Conservation (phyloP, 2,888 invertebrate species). For the Oscheius sp. region DNA sequence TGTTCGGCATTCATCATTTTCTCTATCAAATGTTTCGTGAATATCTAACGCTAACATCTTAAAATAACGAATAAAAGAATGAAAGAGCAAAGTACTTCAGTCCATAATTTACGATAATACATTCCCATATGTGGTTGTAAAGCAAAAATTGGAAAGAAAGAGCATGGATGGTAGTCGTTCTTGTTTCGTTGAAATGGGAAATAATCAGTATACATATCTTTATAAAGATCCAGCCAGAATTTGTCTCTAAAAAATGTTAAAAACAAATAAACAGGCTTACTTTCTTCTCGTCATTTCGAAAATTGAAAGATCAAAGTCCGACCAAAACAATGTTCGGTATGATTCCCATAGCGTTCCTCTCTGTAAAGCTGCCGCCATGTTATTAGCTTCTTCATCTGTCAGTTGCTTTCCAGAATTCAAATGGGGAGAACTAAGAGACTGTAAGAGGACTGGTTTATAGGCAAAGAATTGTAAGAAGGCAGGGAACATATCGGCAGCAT, state of each 20-base stretch:
- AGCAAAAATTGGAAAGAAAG: conserved; percentile 83
- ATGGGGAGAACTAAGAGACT: conserved; percentile 61
- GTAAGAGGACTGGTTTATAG: conserved; percentile 64
- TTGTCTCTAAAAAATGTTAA: conserved; percentile 72
- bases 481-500: conserved; percentile 85
- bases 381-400: conserved; percentile 54
- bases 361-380: conserved; percentile 57
- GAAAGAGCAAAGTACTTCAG: conserved; percentile 43
- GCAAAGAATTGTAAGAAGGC: conserved; percentile 77
- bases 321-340: conserved; percentile 68
- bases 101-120: conserved; percentile 68
- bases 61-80: conserved; percentile 4
- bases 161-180: conserved; percentile 84
- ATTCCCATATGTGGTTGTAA: conserved; percentile 73
- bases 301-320: conserved; percentile 66
- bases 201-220: conserved; percentile 83
- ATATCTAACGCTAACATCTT: conserved; percentile 69
- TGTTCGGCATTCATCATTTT: conserved; percentile 61
- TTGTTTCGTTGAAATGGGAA: conserved; percentile 79
- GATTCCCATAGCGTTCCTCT: conserved; percentile 66
- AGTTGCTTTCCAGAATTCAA: conserved; percentile 54
- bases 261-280: conserved; percentile 35
- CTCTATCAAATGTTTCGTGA: conserved; percentile 67
- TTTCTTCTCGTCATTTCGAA: conserved; percentile 67
- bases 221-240: conserved; percentile 85